phyloP scores from a whole-genome alignment of 2,888 invertebrate species.

The Resseliella maxima region DNA sequence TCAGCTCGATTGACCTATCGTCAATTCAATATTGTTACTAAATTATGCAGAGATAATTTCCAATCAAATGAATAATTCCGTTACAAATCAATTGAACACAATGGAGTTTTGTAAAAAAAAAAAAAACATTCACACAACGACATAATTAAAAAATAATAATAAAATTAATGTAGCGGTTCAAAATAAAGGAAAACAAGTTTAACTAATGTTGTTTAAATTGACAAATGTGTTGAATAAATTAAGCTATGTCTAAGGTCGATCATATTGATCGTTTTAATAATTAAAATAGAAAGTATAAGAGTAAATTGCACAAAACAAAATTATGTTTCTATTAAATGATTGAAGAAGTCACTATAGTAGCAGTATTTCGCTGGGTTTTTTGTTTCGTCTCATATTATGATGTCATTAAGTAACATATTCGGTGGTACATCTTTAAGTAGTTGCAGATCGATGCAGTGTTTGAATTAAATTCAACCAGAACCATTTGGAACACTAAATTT shows the following conservation, averaged over 20 bases:
- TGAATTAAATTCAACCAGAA: not conserved
- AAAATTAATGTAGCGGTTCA: not conserved
- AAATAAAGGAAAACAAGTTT: constrained; percentile 15
- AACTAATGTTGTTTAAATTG: not conserved
- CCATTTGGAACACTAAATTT: not conserved
- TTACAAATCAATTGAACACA: not conserved
- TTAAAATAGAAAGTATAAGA: not conserved
- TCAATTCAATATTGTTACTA: not conserved
- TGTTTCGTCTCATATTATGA: too few species aligned
- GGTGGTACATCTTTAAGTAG: not conserved
- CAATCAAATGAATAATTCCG: not conserved
- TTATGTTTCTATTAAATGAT: not conserved
- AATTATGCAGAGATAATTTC: constrained; percentile 28
- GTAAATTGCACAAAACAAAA: not conserved
- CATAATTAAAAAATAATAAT: not conserved
- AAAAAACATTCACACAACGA: not conserved
- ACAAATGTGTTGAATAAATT: not conserved
- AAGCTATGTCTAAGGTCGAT: not conserved
- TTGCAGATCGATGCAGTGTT: too few species aligned
- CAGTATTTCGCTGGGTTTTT: too few species aligned
- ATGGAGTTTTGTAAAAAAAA: not conserved
- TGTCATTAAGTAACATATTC: too few species aligned
- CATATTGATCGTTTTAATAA: not conserved
- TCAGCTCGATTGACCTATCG: not conserved
- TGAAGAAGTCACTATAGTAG: too few species aligned